These are phyloP conservation scores for Tretioscincus oriximinensis DNA, from an alignment of 2,113 vertebrate species.

Conservation along the genomic window DNA sequence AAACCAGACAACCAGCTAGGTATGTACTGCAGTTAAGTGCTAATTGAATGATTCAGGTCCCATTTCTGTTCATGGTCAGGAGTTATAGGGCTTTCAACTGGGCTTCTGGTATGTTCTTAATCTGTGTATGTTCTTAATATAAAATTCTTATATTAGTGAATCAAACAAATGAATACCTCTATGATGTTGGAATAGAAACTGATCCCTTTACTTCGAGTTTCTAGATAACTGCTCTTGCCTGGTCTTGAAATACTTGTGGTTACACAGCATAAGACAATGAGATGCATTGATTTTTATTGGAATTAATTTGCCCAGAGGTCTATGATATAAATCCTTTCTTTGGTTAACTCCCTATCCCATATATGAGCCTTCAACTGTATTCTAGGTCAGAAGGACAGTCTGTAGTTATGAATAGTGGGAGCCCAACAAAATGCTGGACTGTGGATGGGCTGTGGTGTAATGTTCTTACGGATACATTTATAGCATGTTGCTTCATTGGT, in stretches of 20 bases:
- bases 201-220: not conserved
- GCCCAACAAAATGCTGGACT: too few relatives aligned
- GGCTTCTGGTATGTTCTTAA: too few relatives aligned
- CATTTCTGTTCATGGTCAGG: too few relatives aligned
- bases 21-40: too few relatives aligned
- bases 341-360: not conserved
- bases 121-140: too few relatives aligned
- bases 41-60: too few relatives aligned
- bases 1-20: too few relatives aligned
- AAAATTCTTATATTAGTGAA: too few relatives aligned
- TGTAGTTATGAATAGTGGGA: not conserved
- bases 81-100: too few relatives aligned
- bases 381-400: not conserved
- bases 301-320: not conserved
- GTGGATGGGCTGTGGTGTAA: too few relatives aligned
- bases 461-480: too few relatives aligned
- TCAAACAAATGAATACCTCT: not conserved
- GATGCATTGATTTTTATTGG: not conserved
- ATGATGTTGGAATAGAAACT: not conserved
- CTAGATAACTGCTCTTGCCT: not conserved
- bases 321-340: not conserved
- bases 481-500: too few relatives aligned
- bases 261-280: not conserved
- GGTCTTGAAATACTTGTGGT: not conserved
- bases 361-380: not conserved